Conservation (phyloP, 2,113 vertebrate genomes). For the Carassius carassius region DNA sequence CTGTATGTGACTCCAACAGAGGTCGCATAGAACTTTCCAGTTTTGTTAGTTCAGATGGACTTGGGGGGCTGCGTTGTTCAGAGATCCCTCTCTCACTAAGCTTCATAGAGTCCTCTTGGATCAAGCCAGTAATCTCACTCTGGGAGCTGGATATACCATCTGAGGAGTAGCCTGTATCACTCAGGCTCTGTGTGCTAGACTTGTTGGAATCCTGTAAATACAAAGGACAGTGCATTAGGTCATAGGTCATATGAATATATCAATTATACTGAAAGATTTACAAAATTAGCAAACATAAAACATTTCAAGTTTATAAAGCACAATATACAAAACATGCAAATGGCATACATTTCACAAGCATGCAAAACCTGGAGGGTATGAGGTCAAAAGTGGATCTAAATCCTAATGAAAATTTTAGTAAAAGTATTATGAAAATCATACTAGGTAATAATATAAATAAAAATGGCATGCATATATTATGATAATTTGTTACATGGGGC, state of each 20-base stretch:
- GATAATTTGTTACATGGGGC: neutral
- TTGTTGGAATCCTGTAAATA: constrained; percentile 85
- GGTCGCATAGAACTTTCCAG: constrained; percentile 89
- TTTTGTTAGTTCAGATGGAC: constrained; percentile 91
- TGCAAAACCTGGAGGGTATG: constrained; percentile 14
- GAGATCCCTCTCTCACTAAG: constrained; percentile 83
- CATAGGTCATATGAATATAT: neutral
- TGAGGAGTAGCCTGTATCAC: constrained; percentile 96
- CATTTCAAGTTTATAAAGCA: neutral
- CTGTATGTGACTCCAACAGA: constrained; percentile 80
- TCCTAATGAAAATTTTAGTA: neutral
- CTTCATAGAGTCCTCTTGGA: constrained; percentile 89
- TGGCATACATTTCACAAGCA: constrained; percentile 7
- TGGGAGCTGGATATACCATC: constrained; percentile 95
- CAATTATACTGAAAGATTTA: neutral
- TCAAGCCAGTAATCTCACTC: constrained; percentile 91
- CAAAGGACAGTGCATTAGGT: neutral
- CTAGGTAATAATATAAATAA: neutral
- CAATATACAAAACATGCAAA: constrained; percentile 20
- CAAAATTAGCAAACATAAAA: neutral
- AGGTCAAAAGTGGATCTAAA: neutral
- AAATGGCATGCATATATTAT: too few relatives aligned
- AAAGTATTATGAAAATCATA: too few relatives aligned
- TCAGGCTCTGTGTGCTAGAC: constrained; percentile 92
- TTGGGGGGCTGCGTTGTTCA: constrained; percentile 75